phyloP scores from a whole-genome alignment of 2,797 vertebrate genomes.

The Pseudomugil tenellus region DNA sequence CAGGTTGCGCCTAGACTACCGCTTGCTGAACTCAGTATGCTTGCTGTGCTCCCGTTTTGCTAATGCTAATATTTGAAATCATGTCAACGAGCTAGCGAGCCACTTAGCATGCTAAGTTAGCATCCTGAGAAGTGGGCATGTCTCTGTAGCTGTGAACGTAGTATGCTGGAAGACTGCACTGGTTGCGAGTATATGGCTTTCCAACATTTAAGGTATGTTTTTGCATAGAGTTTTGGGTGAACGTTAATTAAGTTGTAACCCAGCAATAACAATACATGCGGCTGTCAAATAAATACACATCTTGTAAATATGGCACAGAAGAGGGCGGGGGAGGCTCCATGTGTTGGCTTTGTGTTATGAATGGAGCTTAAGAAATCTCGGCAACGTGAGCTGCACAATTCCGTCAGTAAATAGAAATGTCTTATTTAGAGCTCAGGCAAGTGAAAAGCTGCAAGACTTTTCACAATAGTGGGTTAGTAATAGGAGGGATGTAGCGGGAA shows the following conservation, averaged over 20 bases:
- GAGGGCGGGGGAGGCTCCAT: constrained; percentile 30
- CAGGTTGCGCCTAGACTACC: constrained; percentile 24
- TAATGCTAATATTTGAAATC: constrained; percentile 63
- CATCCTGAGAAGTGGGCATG: constrained; percentile 52
- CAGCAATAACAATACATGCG: neutral
- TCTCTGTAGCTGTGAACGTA: constrained; percentile 57
- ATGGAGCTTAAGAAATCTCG: constrained; percentile 40
- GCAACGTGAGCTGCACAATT: neutral
- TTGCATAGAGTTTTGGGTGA: neutral
- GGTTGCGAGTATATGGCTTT: constrained; percentile 2
- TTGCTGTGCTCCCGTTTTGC: constrained; percentile 32
- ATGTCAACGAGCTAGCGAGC: constrained; percentile 55
- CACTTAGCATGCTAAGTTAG: constrained; percentile 72
- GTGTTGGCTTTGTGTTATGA: constrained; percentile 69
- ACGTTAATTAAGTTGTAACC: neutral
- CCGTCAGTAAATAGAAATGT: neutral
- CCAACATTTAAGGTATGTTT: neutral
- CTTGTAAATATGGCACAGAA: constrained; percentile 11
- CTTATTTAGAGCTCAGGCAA: neutral
- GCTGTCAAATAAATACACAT: constrained; percentile 37
- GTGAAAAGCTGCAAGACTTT: neutral
- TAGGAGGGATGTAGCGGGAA: constrained; percentile 29
- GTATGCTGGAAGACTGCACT: constrained; percentile 43
- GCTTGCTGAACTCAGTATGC: constrained; percentile 18
- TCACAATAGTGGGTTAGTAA: neutral